Conservation (phyloP, 1,140 invertebrate species). For the Ceratoteleas bidentatus region DNA sequence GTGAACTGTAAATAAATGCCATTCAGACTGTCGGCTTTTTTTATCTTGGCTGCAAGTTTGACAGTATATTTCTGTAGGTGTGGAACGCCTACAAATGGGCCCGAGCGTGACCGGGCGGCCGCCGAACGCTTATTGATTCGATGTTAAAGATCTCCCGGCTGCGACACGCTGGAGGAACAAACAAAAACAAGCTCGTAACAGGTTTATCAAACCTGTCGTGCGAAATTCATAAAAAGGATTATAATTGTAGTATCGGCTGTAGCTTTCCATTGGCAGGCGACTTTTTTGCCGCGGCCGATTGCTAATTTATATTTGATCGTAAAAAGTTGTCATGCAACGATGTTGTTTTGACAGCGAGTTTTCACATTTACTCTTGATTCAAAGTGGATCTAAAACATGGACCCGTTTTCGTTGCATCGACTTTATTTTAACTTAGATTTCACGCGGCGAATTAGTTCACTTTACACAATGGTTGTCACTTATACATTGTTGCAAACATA, state of each 20-base stretch:
- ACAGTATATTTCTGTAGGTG: too few relatives aligned
- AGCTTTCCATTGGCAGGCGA: conserved; percentile 23
- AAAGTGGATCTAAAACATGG: too few relatives aligned
- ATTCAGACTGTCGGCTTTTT: too few relatives aligned
- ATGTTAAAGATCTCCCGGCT: neutral
- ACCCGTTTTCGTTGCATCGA: too few relatives aligned
- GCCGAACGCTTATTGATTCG: conserved; percentile 17
- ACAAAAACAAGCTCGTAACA: conserved; percentile 49
- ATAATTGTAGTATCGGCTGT: conserved; percentile 17
- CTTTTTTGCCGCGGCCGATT: conserved; percentile 18
- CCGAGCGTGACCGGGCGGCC: neutral
- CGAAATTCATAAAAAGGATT: conserved; percentile 23
- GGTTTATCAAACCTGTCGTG: conserved; percentile 43
- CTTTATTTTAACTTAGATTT: too few relatives aligned
- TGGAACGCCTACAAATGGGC: neutral
- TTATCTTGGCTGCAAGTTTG: too few relatives aligned
- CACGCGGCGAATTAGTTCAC: too few relatives aligned
- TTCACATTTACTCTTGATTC: neutral
- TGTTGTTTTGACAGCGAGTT: conserved; percentile 15
- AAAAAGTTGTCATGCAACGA: conserved; percentile 21
- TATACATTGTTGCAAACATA: too few relatives aligned
- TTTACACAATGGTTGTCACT: too few relatives aligned
- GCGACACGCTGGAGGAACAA: neutral
- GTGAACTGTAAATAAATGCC: too few relatives aligned
- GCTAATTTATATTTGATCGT: conserved; percentile 24